These are phyloP conservation scores for Paracanthobrama guichenoti DNA, from an alignment of 2,113 vertebrate genomes.

Conservation along the genomic window DNA sequence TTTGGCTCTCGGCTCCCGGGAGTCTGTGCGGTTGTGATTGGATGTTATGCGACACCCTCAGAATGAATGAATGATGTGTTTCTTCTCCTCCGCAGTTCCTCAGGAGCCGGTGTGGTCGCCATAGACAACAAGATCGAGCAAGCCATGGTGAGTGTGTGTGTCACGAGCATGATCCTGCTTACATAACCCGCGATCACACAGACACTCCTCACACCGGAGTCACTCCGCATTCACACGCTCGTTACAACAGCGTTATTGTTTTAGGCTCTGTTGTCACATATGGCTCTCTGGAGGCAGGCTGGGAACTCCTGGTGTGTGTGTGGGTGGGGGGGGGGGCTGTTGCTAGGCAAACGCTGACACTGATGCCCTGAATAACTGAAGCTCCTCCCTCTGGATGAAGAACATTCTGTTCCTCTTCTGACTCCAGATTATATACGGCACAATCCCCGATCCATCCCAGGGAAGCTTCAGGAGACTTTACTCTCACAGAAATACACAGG, in stretches of 20 bases:
- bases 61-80: not conserved
- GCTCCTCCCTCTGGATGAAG: constrained; percentile 69
- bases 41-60: not conserved
- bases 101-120: constrained; percentile 93
- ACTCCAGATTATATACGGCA: not conserved
- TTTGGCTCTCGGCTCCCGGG: too few species aligned
- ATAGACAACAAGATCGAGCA: constrained; percentile 99
- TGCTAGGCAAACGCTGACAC: constrained; percentile 90
- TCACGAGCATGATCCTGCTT: constrained; percentile 58
- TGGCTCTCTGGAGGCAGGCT: too few species aligned
- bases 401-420: constrained; percentile 76
- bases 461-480: too few species aligned
- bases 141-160: constrained; percentile 92
- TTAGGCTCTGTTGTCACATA: too few species aligned
- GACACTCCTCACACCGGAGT: too few species aligned
- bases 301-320: constrained; percentile 58
- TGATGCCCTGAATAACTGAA: constrained; percentile 87
- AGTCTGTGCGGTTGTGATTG: too few species aligned
- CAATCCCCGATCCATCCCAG: too few species aligned
- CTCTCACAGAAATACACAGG: too few species aligned
- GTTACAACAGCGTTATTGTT: too few species aligned
- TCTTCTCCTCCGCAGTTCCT: constrained; percentile 75
- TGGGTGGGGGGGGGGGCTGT: constrained; percentile 58
- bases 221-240: too few species aligned
- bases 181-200: too few species aligned